Conservation (phyloP, 30 jellyfish, hydroid and myxozoan species). For the Pelagia noctiluca region DNA sequence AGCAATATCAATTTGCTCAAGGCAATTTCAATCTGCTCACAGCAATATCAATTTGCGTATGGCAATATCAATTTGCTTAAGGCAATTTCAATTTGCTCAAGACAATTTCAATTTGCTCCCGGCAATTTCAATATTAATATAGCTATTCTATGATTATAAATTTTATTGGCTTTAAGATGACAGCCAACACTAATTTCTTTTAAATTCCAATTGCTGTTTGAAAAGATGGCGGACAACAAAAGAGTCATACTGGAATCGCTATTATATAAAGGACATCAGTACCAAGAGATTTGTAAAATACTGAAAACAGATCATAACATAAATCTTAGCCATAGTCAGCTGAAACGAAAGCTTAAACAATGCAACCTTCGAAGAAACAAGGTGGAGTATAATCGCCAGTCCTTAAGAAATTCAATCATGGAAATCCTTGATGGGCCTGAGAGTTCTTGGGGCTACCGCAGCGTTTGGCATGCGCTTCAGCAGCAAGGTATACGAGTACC, state of each 20-base stretch:
- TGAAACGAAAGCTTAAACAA: constrained; percentile 16
- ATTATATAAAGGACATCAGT: constrained; percentile 8
- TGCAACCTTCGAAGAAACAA: constrained; percentile 17
- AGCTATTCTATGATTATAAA: background rate
- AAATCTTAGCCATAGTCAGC: constrained; percentile 17
- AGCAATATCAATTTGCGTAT: background rate
- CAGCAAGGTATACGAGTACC: constrained; percentile 47
- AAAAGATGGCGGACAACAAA: constrained; percentile 24
- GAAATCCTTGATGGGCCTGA: constrained; percentile 29
- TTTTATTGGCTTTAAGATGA: constrained; percentile 1
- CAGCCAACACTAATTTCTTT: background rate
- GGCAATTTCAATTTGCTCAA: too few species aligned
- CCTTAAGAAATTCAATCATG: constrained; percentile 17
- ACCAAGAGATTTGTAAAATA: constrained; percentile 13
- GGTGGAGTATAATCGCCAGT: constrained; percentile 17
- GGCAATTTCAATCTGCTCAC: too few species aligned
- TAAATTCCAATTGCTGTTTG: constrained; percentile 9
- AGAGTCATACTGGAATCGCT: constrained; percentile 19
- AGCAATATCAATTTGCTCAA: too few species aligned
- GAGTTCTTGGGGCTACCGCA: constrained; percentile 60
- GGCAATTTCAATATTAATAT: background rate
- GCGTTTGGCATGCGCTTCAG: constrained; percentile 49
- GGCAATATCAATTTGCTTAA: background rate
- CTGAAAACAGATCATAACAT: constrained; percentile 9
- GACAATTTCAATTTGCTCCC: background rate